Base-by-base conservation (phyloP, 2,888 invertebrate genomes). In the Plebejus anna region DNA sequence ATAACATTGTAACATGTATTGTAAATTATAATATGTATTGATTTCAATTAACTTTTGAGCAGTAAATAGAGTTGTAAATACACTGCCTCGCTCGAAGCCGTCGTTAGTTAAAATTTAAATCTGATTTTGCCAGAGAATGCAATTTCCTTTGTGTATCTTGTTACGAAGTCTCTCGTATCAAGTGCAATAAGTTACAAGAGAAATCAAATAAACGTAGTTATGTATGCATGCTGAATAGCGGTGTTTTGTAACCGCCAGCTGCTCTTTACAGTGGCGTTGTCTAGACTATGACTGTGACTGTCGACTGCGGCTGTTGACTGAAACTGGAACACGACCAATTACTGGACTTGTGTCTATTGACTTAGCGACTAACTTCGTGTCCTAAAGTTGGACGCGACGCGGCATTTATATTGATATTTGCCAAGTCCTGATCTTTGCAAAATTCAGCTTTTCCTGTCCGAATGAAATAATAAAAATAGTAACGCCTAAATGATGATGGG, bases 191-290 rank as follows among this genome's bases (percentile, higher is more conserved):
- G 32, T 51, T 32, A 51, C 47, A 28, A 47, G n/a, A 47, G 72
- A 42, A 72, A 66, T 76, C 76, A 76, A 76, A 71, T 76, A 66
- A 66, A 66, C 61, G 32, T 66, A 13, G 13, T 11, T 32, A 4
- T 11, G 11, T 32, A 32, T 66, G 32, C 32, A 13, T 11, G 13
- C 66, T 66, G 66, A 13, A 66, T 61, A 9, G 22, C 66, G 66
- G 32, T 32, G 13, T 66, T 66, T 66, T 13, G 32, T 32, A 66
- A 4, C 32, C 7, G 61, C 3, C 28, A 1, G 66, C 22, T 66
- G 66, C 32, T 66, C 66, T 66, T 66, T 66, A 66, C 51, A 51
- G 42, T 42, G 1, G 42, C 28, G 28, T 7, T 66, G 66, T 66
- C 32, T 32, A 13, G 13, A 66, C 61, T 61, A 42, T 9, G 42